Conservation (phyloP, 2,113 vertebrate species). For the Clarias gariepinus region DNA sequence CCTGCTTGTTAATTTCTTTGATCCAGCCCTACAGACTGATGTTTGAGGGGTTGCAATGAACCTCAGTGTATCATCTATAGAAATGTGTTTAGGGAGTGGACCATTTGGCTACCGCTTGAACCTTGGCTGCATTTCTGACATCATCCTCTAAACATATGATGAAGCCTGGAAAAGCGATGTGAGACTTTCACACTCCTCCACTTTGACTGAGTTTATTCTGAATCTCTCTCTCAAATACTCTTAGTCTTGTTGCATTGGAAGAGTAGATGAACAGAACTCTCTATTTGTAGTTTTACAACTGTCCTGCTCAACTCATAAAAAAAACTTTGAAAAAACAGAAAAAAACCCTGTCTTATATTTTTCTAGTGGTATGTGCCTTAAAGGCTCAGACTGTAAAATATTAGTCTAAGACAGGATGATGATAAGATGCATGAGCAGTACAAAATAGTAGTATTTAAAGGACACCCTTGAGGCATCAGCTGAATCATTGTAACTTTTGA, state of each 20-base stretch:
- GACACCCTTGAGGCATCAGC: neutral
- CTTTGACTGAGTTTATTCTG: neutral
- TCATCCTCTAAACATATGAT: neutral
- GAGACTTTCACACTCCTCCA: neutral
- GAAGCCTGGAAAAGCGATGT: neutral
- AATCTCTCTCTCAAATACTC: neutral
- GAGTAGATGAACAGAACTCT: neutral
- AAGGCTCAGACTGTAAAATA: slow-evolving; percentile 7
- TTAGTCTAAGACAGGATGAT: neutral
- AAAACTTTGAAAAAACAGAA: neutral
- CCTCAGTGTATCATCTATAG: neutral
- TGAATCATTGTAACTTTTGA: neutral
- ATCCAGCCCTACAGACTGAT: neutral
- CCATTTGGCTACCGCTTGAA: neutral
- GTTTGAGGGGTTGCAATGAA: neutral
- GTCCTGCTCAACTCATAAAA: neutral
- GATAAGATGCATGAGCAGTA: neutral
- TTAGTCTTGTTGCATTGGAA: neutral
- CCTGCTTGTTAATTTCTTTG: neutral
- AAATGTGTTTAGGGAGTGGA: neutral
- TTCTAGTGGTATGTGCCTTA: neutral
- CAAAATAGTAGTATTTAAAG: slow-evolving; percentile 23
- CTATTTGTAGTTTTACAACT: neutral
- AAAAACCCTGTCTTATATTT: neutral
- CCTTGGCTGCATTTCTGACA: neutral